Evolutionary conservation across 2,113 vertebrate genomes (phyloP).

Genomic region (Scopus umbretta): DNA sequence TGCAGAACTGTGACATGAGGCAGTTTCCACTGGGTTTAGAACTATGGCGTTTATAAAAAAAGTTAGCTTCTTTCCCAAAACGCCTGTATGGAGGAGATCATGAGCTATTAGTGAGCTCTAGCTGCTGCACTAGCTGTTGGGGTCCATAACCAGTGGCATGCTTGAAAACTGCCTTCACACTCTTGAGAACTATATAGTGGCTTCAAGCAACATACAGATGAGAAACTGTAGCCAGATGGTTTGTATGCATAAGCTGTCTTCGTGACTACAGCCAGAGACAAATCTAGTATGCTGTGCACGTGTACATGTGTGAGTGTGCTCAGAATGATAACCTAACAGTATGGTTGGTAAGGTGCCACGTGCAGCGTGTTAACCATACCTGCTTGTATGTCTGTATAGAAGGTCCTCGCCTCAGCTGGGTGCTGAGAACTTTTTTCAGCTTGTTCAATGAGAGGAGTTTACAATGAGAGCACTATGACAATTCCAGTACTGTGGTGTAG

Average conservation of each 20-base stretch:
- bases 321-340: fast-evolving
- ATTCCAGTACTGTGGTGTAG: neutral
- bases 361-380: fast-evolving
- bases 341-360: fast-evolving
- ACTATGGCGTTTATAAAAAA: neutral
- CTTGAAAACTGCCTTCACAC: neutral
- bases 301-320: fast-evolving
- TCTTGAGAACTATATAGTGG: fast-evolving
- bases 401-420: neutral
- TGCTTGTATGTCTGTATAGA: fast-evolving
- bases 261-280: fast-evolving
- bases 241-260: neutral
- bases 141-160: fast-evolving
- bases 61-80: neutral
- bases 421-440: neutral
- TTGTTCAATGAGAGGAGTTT: neutral
- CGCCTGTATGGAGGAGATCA: neutral
- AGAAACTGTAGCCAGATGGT: neutral
- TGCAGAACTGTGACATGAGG: neutral
- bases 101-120: neutral
- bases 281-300: fast-evolving
- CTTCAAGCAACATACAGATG: neutral
- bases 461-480: neutral
- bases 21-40: neutral
- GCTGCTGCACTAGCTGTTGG: neutral